Conservation (phyloP, 37 sponge, comb jelly and placozoan genomes). For the Petrosia ficiformis region DNA sequence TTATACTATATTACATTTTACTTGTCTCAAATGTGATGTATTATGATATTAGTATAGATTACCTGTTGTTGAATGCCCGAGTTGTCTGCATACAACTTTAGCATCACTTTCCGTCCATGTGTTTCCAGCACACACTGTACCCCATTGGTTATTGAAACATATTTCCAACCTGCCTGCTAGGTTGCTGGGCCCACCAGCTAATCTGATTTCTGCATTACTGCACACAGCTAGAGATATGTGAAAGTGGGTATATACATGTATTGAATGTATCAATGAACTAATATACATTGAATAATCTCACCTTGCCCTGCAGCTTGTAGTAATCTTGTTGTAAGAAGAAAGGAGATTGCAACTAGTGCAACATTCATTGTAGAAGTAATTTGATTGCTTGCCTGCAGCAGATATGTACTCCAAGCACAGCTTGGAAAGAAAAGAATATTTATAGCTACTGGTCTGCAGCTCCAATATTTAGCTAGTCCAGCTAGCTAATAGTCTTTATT, state of each 20-base stretch:
- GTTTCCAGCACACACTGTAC: neutral
- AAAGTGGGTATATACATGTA: too few species aligned
- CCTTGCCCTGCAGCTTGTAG: neutral
- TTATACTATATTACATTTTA: neutral
- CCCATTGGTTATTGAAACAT: conserved; percentile 5
- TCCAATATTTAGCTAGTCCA: neutral
- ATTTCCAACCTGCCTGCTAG: neutral
- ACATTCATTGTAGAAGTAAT: neutral
- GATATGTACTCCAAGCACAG: conserved; percentile 4
- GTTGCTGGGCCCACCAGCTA: neutral
- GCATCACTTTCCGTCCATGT: neutral
- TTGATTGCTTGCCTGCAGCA: neutral
- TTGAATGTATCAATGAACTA: too few species aligned
- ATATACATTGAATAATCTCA: neutral
- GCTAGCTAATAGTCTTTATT: neutral
- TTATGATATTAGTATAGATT: neutral
- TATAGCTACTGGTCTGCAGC: neutral
- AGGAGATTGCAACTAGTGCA: too few species aligned
- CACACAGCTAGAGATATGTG: neutral
- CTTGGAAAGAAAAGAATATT: neutral
- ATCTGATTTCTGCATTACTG: neutral
- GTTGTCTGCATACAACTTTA: conserved; percentile 1
- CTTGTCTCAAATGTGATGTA: too few species aligned
- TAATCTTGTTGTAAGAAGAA: too few species aligned
- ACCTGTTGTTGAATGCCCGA: conserved; percentile 2